Evolutionary conservation across 1,140 invertebrate species (phyloP), one percentile per base, ranked within the genome.

Genomic region (Amyelois transitella): DNA sequence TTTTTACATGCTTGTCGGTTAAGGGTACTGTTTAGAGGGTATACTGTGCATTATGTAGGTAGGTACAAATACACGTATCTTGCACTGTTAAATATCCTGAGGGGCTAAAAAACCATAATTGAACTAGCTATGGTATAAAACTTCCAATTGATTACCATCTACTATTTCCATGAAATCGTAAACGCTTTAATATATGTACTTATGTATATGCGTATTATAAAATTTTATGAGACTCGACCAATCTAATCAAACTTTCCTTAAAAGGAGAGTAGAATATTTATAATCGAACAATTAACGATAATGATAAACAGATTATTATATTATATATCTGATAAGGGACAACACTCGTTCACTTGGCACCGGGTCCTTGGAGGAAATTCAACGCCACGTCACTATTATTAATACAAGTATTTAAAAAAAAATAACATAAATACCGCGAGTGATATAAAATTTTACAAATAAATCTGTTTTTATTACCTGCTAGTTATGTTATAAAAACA

Each of bases 211-310:
- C n/a, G n/a, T n/a, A n/a, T n/a, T 14, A 38, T 14, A 14, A 38
- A 38, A 14, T 32, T 32, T 32, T 32, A 32, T 38, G 32, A 38
- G n/a, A 14, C 32, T 2, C 32, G 32, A 8, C 32, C n/a, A 32
- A 45, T 45, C 44, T 48, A 48, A 48, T 48, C 45, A n/a, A n/a
- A 8, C 18, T 45, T 45, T 18, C 43, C 43, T 18, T 19, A 44
- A 43, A 50, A 51, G 43, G 45, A 14, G 20, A 48, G 44, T 51
- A 47, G 61, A 55, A 55, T 66, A 65, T 63, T 1, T 32, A 65
- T 59, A 64, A 71, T 69, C 65, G 48, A 64, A 56, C 75, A 80
- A 78, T 81, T 80, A 78, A 71, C 57, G 75, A 80, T 80, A 38
- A 76, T 63, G 72, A 77, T 75, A 77, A 78, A 24, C 62, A 61